Evolutionary conservation across 2,113 vertebrate species (phyloP).

Genomic region (Pterocles gutturalis): DNA sequence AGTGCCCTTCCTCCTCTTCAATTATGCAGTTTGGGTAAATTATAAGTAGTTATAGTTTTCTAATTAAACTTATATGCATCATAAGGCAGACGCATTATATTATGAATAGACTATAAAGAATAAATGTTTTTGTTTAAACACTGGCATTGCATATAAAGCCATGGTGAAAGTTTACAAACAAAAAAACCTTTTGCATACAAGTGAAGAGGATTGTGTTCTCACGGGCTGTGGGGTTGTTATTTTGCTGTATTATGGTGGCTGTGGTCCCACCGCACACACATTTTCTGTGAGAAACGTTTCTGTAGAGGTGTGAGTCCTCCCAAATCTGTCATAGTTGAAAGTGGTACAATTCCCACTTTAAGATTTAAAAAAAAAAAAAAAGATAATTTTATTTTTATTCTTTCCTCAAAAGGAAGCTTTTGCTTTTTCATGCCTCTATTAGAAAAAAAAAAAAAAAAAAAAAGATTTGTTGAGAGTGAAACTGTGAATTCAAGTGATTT

Average conservation of each 20-base stretch:
- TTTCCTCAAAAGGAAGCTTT: not conserved
- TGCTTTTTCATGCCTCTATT: not conserved
- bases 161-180: not conserved
- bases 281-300: not conserved
- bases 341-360: not conserved
- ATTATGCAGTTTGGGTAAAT: constrained; percentile 46
- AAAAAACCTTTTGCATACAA: not conserved
- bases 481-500: not conserved
- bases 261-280: fast-evolving
- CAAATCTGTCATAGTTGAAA: not conserved
- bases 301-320: not conserved
- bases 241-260: not conserved
- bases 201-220: not conserved
- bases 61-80: constrained; percentile 69
- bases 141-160: constrained; percentile 13
- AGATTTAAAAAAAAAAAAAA: not conserved
- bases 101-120: constrained; percentile 59
- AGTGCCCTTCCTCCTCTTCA: constrained; percentile 51
- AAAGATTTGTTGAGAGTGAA: not conserved
- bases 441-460: too few species aligned
- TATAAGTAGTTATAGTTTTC: constrained; percentile 62
- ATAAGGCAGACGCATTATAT: constrained; percentile 47
- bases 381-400: not conserved
- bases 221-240: not conserved
- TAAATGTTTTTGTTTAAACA: constrained; percentile 62